Conservation (phyloP, 2,113 vertebrate species). For the Heterocephalus glaber region DNA sequence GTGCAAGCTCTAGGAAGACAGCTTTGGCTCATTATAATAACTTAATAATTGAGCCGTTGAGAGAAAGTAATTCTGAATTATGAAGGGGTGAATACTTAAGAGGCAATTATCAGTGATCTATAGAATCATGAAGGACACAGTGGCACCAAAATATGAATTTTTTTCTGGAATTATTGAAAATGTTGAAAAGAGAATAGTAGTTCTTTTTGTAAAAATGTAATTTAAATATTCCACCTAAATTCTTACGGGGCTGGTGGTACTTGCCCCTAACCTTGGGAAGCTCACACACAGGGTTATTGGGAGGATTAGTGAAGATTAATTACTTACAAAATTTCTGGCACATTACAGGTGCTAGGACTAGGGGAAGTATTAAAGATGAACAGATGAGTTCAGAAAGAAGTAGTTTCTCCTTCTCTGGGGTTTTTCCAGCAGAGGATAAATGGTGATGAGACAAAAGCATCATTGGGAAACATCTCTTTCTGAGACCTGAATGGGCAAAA, state of each 20-base stretch:
- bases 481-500: background rate
- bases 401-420: background rate
- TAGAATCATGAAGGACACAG: background rate
- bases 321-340: background rate
- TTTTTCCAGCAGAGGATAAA: background rate
- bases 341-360: background rate
- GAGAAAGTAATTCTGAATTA: background rate
- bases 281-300: background rate
- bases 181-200: background rate
- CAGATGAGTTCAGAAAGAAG: background rate
- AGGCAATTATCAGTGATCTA: background rate
- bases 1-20: background rate
- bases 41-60: background rate
- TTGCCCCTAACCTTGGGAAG: background rate
- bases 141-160: background rate
- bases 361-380: background rate
- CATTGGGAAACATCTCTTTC: background rate
- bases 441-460: background rate
- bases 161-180: constrained; percentile 17
- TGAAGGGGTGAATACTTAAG: background rate
- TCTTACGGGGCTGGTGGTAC: background rate
- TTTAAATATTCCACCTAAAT: background rate
- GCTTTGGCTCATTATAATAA: background rate
- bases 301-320: constrained; percentile 47
- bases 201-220: background rate